Conservation (phyloP, 2,797 vertebrate genomes). For the Remorina albescens region DNA sequence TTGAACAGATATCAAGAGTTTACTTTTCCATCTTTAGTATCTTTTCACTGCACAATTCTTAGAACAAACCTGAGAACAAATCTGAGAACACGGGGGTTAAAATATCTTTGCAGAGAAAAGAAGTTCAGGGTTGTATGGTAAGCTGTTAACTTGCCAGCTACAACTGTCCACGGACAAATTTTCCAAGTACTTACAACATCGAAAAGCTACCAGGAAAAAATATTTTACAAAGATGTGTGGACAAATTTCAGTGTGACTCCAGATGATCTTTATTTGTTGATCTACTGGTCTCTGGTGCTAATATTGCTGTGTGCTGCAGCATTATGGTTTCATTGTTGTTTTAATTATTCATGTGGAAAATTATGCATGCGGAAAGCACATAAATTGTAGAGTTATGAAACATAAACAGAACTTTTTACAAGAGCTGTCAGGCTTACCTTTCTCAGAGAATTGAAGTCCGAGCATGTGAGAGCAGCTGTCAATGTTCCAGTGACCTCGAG, state of each 20-base stretch:
- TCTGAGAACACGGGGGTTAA: no score
- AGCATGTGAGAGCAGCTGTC: conserved; percentile 24
- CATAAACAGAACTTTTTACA: no score
- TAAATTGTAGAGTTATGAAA: no score
- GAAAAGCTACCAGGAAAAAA: neutral
- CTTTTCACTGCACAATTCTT: neutral
- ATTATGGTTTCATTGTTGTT: no score
- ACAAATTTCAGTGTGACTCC: neutral
- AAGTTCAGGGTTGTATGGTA: neutral
- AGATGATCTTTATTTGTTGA: neutral
- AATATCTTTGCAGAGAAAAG: no score
- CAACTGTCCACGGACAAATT: no score
- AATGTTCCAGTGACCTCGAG: conserved; percentile 52
- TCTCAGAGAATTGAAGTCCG: conserved; percentile 65
- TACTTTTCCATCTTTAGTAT: neutral
- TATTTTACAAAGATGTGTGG: neutral
- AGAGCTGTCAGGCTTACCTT: no score
- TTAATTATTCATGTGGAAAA: neutral
- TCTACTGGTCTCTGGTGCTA: neutral
- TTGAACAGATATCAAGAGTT: neutral
- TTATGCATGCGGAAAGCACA: no score
- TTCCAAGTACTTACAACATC: neutral
- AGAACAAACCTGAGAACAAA: neutral
- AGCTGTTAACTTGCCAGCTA: neutral
- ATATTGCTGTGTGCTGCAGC: no score